Evolutionary conservation across 2,888 invertebrate species (phyloP), one percentile per base, ranked within the genome.

Genomic region (Seira musarum): DNA sequence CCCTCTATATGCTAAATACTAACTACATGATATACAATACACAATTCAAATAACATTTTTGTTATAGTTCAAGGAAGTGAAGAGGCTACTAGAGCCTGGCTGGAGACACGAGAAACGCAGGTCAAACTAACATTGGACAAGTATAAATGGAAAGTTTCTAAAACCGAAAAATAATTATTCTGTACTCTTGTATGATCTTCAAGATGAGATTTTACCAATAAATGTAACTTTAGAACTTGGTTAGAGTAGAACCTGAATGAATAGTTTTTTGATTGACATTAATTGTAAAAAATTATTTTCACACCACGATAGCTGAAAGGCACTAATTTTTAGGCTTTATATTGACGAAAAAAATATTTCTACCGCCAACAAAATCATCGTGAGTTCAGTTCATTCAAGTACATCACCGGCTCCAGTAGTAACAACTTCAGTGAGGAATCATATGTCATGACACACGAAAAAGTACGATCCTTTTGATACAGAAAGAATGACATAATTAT

Each of bases 401-500:
- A 46, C 21, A 46, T 13, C 13, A 63, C 19, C 67, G 46, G 22
- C 67, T 40, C 46, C 46, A 67, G 46, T 19, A 67, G 40, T 46
- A 17, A 22, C 17, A 8, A 5, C 40, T 40, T 40, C 40, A 57
- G 5, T 57, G 8, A 5, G 10, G 57, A 67, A 46, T 17, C 17
- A 67, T 46, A 10, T 65, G 30, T 61, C 68, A 53, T 76, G 75
- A 75, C 76, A 64, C 69, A 69, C 30, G 63, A 74, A 69, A 69
- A 57, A 35, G 15, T 30, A 13, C 6, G 17, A n/a, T 8, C 3
- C 57, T 57, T 57, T 57, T 57, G 57, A 57, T 57, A 17, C n/a
- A 15, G 57, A 10, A 40, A 35, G 60, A 78, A 71, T 78, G 71
- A 78, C 70, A 77, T 70, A 13, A 78, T 70, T 78, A 78, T 70